Percentiles rank a stretch among this genome's conserved stretches.
Evolutionary conservation across 2,113 vertebrate genomes (phyloP).

Genomic region (Amazona guildingii): DNA sequence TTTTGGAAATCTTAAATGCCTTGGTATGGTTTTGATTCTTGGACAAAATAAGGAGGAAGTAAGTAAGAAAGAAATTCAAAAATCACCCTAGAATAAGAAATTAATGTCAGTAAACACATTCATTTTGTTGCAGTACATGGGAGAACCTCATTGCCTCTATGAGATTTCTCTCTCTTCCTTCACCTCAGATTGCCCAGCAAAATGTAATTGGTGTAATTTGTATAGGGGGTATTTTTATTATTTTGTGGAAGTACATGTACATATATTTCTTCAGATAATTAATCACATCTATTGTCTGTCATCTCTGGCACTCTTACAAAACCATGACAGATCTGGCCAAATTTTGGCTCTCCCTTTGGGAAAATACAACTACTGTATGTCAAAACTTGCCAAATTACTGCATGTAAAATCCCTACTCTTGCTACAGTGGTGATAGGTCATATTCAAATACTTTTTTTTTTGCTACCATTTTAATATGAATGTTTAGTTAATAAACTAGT

Average conservation of each 20-base stretch:
- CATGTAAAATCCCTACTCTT: background rate
- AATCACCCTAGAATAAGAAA: background rate
- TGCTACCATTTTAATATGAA: background rate
- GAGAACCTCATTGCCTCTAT: background rate
- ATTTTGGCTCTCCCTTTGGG: slow-evolving; percentile 59
- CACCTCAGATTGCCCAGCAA: background rate
- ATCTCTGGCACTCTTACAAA: slow-evolving; percentile 41
- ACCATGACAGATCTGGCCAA: slow-evolving; percentile 43
- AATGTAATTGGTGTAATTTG: background rate
- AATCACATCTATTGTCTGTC: slow-evolving; percentile 44
- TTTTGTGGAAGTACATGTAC: slow-evolving; percentile 7
- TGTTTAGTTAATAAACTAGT: background rate
- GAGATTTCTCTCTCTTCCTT: background rate
- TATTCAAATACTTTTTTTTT: background rate
- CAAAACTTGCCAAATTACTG: slow-evolving; percentile 44
- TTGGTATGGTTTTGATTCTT: background rate
- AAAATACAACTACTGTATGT: slow-evolving; percentile 60
- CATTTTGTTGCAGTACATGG: background rate
- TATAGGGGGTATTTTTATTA: background rate
- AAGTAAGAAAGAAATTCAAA: background rate
- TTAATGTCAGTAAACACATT: background rate
- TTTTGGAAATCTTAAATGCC: background rate
- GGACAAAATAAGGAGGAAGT: background rate
- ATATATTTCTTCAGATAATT: slow-evolving; percentile 38
- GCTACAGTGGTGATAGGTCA: background rate